These are phyloP conservation scores for Proterorhinus semilunaris DNA, from an alignment of 2,113 vertebrate species.

Conservation along the genomic window DNA sequence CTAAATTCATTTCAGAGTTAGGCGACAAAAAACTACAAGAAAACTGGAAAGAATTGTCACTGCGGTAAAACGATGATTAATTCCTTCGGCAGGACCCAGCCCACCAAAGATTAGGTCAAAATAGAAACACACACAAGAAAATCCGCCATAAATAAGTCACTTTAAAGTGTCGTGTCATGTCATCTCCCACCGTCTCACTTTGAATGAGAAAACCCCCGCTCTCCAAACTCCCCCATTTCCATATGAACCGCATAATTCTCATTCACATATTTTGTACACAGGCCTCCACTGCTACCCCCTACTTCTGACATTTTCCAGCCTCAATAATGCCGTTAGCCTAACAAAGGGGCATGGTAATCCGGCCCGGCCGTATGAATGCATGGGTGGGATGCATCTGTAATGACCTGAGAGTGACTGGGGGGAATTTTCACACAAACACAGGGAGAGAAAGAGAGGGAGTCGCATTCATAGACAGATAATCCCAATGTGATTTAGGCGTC, in stretches of 20 bases:
- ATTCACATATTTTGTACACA: constrained; percentile 35
- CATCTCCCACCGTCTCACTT: not conserved
- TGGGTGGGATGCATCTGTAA: constrained; percentile 72
- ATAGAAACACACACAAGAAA: too few relatives aligned
- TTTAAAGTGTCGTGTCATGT: not conserved
- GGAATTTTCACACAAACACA: constrained; percentile 68
- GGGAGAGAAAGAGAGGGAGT: constrained; percentile 47
- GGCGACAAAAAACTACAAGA: too few relatives aligned
- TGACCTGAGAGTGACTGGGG: constrained; percentile 62
- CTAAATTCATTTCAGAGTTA: too few relatives aligned
- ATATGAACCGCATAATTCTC: constrained; percentile 37
- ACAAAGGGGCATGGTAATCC: constrained; percentile 72
- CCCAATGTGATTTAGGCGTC: constrained; percentile 18
- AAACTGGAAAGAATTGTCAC: too few relatives aligned
- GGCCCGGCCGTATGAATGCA: constrained; percentile 47
- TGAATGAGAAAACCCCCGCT: not conserved
- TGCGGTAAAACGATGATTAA: too few relatives aligned
- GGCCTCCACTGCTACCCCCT: constrained; percentile 26
- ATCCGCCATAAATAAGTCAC: too few relatives aligned
- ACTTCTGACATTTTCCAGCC: constrained; percentile 40
- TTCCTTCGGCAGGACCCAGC: too few relatives aligned
- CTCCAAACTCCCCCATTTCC: constrained; percentile 22
- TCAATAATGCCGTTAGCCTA: constrained; percentile 67
- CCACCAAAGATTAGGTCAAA: too few relatives aligned
- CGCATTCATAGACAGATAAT: constrained; percentile 30